Base-by-base conservation (phyloP, 2,113 vertebrate species). In the Zapornia atra region DNA sequence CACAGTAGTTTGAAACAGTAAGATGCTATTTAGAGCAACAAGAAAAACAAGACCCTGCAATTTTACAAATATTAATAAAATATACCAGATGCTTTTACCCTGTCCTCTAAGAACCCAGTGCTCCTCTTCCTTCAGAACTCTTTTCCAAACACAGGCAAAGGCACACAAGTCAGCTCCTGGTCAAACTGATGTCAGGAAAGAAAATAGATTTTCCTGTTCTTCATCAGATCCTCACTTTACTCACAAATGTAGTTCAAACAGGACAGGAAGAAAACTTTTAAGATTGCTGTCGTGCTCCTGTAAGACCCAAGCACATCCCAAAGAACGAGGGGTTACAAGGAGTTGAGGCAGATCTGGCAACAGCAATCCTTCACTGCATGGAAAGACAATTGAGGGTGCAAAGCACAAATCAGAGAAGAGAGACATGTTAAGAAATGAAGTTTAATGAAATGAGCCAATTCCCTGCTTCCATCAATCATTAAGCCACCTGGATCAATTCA, bases 351-450 rank as follows among this genome's bases (percentile, higher is more conserved):
- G 68, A 54, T 9, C 31, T 33, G 0, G 1, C 34, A 38, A 26
- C 24, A 70, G 51, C 40, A 78, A n/a, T 38, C 6, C 31, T 19
- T 29, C 29, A 7, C 46, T 29, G 53, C 0, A 0, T 28, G 44
- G 57, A 72, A 69, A 48, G 15, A 33, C 51, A 21, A 61, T 3
- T 0, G 0, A 0, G 0, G 28, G 0, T 81, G 53, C 56, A 86
- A 63, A 82, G 61, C 22, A 66, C 68, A 88, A 73, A 12, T 9
- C 34, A 61, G 2, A 70, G 64, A 66, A 83, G 14, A 92, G 24
- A 24, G 40, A 79, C 71, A 8, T 12, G 26, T 25, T 61, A 81
- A 81, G 59, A 86, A 90, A 83, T 7, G 0, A 70, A 66, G 46
- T 56, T 75, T 54, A 86, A 81, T 0, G 0, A 46, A 73, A 88